Percentiles rank a stretch among this genome's conserved stretches.
These are phyloP conservation scores for Nephrotoma appendiculata DNA, from an alignment of 2,888 invertebrate species.

Conservation along the genomic window DNA sequence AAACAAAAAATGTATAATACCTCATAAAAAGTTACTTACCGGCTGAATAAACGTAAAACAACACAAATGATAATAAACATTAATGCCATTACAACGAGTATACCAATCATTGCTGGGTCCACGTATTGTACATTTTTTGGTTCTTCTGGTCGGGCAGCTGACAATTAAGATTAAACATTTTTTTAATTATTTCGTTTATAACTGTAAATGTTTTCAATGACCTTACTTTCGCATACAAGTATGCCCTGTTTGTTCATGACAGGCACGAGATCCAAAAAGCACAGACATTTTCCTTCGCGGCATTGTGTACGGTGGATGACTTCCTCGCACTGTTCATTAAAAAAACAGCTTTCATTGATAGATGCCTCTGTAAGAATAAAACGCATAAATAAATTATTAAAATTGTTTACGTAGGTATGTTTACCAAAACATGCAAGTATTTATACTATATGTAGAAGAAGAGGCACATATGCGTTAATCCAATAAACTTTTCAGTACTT, in stretches of 20 bases:
- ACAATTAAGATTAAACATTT: neutral
- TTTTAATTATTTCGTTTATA: neutral
- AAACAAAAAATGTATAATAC: slow-evolving; percentile 1
- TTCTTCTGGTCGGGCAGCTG: slow-evolving; percentile 31
- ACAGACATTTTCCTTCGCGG: slow-evolving; percentile 60
- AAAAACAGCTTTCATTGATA: slow-evolving; percentile 69
- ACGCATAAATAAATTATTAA: neutral
- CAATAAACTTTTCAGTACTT: too few relatives aligned
- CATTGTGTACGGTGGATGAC: slow-evolving; percentile 62
- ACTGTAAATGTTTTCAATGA: neutral
- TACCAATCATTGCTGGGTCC: slow-evolving; percentile 83
- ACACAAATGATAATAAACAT: slow-evolving; percentile 92
- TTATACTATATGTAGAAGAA: too few relatives aligned
- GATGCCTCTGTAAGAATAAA: slow-evolving; percentile 44
- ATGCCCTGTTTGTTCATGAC: slow-evolving; percentile 52
- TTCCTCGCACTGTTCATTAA: slow-evolving; percentile 72
- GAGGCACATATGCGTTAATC: too few relatives aligned
- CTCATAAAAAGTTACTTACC: slow-evolving; percentile 41
- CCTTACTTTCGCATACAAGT: slow-evolving; percentile 57
- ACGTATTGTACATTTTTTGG: slow-evolving; percentile 48
- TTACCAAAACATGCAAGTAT: too few relatives aligned
- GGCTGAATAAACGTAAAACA: slow-evolving; percentile 81
- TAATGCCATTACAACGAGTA: slow-evolving; percentile 77
- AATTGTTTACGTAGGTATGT: too few relatives aligned
- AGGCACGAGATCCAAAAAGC: slow-evolving; percentile 65